These are phyloP conservation scores for Arctopsyche grandis DNA, from an alignment of 1,140 invertebrate genomes.

Conservation along the genomic window DNA sequence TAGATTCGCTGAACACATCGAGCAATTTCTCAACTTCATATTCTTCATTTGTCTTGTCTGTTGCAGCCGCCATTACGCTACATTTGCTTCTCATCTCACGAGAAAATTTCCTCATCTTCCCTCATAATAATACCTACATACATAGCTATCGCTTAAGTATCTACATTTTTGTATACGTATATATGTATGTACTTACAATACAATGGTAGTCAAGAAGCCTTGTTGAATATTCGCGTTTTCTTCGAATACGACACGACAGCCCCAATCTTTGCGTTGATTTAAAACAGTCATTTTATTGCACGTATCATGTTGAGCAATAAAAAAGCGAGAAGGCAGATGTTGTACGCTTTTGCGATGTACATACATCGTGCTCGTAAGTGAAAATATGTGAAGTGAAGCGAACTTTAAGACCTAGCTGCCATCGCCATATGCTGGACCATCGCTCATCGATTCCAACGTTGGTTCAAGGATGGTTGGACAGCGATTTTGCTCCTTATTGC, in stretches of 20 bases:
- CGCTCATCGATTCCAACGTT: conserved; percentile 40
- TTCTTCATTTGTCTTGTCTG: conserved; percentile 54
- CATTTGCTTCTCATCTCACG: conserved; percentile 48
- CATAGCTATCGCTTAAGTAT: not conserved
- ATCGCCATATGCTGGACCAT: conserved; percentile 45
- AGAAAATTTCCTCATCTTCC: conserved; percentile 34
- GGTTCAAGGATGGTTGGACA: conserved; percentile 34
- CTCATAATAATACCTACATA: not conserved
- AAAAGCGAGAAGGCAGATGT: conserved; percentile 23
- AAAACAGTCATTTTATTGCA: not conserved
- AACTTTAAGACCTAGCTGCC: conserved; percentile 45
- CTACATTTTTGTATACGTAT: not conserved
- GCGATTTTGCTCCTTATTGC: conserved; percentile 18
- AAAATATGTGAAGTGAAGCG: conserved; percentile 45
- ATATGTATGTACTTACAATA: not conserved
- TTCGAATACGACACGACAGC: not conserved
- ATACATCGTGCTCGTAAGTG: conserved; percentile 32
- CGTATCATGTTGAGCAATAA: conserved; percentile 4
- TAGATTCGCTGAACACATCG: not conserved
- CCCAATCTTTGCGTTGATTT: not conserved
- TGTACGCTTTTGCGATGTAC: conserved; percentile 4
- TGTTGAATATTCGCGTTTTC: too few relatives aligned
- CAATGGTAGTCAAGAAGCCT: too few relatives aligned
- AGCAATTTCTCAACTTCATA: conserved; percentile 36
- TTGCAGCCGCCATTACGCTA: conserved; percentile 41